Evolutionary conservation across 2,888 invertebrate species (phyloP).

Genomic region (Apoda limacodes): DNA sequence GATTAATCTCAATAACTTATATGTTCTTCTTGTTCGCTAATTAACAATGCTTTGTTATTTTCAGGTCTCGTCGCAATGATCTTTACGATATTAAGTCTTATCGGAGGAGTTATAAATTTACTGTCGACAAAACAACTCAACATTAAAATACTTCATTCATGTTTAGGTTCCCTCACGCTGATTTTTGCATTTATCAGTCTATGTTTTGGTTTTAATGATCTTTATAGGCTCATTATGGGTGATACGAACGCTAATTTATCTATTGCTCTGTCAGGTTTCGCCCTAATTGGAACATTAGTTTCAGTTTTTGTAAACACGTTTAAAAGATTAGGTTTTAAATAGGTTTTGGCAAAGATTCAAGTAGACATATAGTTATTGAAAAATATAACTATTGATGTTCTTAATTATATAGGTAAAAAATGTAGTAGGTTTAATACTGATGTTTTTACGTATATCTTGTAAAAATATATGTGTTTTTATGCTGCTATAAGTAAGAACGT

Average conservation of each 20-base stretch:
- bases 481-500: too few relatives aligned
- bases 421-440: too few relatives aligned
- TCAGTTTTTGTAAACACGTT: conserved; percentile 21
- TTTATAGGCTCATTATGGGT: conserved; percentile 14
- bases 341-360: too few relatives aligned
- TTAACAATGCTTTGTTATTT: conserved; percentile 24
- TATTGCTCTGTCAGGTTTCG: conserved; percentile 28
- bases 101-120: conserved; percentile 33
- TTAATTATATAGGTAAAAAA: too few relatives aligned
- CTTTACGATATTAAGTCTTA: conserved; percentile 30
- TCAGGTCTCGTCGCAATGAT: conserved; percentile 40
- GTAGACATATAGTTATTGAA: too few relatives aligned
- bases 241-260: conserved; percentile 26
- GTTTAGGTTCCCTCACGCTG: conserved; percentile 28
- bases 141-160: conserved; percentile 25
- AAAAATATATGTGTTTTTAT: too few relatives aligned
- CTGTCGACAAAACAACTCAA: conserved; percentile 13
- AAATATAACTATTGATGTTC: too few relatives aligned
- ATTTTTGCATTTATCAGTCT: conserved; percentile 30
- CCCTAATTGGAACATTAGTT: conserved; percentile 29
- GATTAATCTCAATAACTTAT: too few relatives aligned
- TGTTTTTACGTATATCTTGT: too few relatives aligned
- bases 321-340: conserved; percentile 18
- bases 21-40: too few relatives aligned
- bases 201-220: conserved; percentile 27